Percentiles rank a stretch among this genome's conserved stretches.
phyloP scores from a whole-genome alignment of 2,797 vertebrate genomes.

The Rhadinocentrus ornatus region DNA sequence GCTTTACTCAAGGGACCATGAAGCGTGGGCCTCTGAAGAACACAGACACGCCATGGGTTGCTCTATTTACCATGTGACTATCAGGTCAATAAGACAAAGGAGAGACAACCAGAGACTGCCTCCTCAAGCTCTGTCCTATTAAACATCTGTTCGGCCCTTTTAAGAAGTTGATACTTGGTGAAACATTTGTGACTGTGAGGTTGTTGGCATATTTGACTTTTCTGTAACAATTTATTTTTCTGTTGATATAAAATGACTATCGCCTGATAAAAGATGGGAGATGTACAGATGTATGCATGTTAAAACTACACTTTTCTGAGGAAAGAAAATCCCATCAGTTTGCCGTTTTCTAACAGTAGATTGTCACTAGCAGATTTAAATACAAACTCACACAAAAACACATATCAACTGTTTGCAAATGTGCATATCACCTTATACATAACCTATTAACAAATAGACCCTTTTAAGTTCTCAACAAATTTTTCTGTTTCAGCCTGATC shows the following conservation, averaged over 20 bases:
- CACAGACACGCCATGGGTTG: slow-evolving; percentile 37
- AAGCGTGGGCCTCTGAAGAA: slow-evolving; percentile 46
- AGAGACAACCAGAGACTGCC: slow-evolving; percentile 33
- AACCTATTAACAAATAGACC: too few species aligned
- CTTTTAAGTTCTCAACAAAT: background rate
- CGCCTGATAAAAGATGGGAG: slow-evolving; percentile 15
- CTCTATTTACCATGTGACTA: slow-evolving; percentile 49
- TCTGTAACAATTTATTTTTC: slow-evolving; percentile 10
- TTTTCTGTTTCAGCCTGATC: background rate
- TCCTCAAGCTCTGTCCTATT: slow-evolving; percentile 27
- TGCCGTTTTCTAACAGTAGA: background rate
- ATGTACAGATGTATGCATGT: background rate
- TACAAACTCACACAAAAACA: background rate
- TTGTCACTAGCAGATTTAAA: background rate
- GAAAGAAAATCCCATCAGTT: background rate
- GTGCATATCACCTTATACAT: too few species aligned
- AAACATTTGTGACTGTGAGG: slow-evolving; percentile 31
- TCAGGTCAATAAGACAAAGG: slow-evolving; percentile 47
- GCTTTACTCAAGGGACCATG: slow-evolving; percentile 64
- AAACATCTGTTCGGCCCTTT: slow-evolving; percentile 48
- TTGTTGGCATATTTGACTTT: slow-evolving; percentile 7
- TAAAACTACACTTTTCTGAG: slow-evolving; percentile 9
- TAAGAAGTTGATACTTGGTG: slow-evolving; percentile 23
- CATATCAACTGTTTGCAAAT: too few species aligned
- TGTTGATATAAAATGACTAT: slow-evolving; percentile 1